phyloP scores from a whole-genome alignment of 2,113 vertebrate genomes.

The Hemicordylus capensis region DNA sequence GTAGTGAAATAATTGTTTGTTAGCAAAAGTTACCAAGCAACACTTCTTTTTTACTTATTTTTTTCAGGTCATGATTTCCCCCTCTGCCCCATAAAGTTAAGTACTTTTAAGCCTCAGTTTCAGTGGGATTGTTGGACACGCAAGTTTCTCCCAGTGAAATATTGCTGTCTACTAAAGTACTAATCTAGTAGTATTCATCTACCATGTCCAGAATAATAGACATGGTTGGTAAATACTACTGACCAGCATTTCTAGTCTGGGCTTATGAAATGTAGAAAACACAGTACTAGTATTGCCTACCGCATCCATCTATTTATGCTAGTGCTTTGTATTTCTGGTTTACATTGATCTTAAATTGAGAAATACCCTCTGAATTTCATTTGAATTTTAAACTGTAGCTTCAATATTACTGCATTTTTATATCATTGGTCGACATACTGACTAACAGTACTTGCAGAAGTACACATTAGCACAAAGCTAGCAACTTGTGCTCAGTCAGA shows the following conservation, averaged over 20 bases:
- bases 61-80: neutral
- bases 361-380: neutral
- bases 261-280: neutral
- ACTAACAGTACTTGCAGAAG: too few relatives aligned
- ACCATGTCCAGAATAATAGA: neutral
- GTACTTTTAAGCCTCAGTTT: neutral
- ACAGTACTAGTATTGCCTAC: neutral
- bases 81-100: neutral
- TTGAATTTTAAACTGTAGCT: neutral
- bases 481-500: too few relatives aligned
- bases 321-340: neutral
- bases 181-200: too few relatives aligned
- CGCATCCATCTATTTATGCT: neutral
- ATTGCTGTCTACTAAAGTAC: neutral
- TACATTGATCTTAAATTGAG: neutral
- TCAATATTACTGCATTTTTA: too few relatives aligned
- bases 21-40: neutral
- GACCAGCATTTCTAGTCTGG: neutral
- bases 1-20: neutral
- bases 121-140: neutral
- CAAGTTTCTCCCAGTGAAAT: neutral
- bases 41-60: neutral
- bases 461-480: too few relatives aligned
- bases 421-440: too few relatives aligned
- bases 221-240: neutral